Evolutionary conservation across 2,888 invertebrate species (phyloP), one percentile per base, ranked within the genome.

Genomic region (Asteroscopus sphinx): DNA sequence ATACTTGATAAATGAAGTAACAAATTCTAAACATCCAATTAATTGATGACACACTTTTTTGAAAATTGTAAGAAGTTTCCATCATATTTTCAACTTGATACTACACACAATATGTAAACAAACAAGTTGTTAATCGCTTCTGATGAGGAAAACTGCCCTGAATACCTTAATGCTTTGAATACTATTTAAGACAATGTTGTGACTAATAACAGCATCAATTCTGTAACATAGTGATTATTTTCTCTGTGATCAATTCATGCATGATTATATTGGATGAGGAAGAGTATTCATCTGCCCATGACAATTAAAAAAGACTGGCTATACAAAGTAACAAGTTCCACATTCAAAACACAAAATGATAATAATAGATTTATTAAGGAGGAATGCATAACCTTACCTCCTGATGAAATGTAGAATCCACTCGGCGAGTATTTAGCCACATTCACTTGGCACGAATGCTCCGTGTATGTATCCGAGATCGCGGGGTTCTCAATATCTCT

Each of bases 381-480:
- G 21, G 21, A 40, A 62, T 28, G 39, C n/a, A 17, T 64, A 73
- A 65, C 55, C 89, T 95, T 95, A 98, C 98, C 99, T 94, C 98
- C 99, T 69, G 99, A 99, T 36, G 99, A 98, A 82, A 99, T 99
- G 92, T 99, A 99, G 94, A 98, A 99, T 71, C 99, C 98, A 90
- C 98, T 98, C 7, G 99, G 99, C 21, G 99, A 98, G 91, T 99
- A 99, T 92, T 99, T 99, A 60, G 99, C 99, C 57, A 99, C 99
- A 87, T 98, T 99, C 3, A 99, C 98, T 83, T 97, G 96, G 83
- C 97, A 97, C 42, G 99, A 98, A 93, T 99, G 99, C 91, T 99
- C 99, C 3, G 99, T 99, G 92, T 99, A 99, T 70, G 99, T 96
- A 89, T 99, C 99, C 63, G 98, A 95, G 74, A 98, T 96, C 13